phyloP scores from a whole-genome alignment of 2,113 vertebrate genomes.

The Electrona antarctica region DNA sequence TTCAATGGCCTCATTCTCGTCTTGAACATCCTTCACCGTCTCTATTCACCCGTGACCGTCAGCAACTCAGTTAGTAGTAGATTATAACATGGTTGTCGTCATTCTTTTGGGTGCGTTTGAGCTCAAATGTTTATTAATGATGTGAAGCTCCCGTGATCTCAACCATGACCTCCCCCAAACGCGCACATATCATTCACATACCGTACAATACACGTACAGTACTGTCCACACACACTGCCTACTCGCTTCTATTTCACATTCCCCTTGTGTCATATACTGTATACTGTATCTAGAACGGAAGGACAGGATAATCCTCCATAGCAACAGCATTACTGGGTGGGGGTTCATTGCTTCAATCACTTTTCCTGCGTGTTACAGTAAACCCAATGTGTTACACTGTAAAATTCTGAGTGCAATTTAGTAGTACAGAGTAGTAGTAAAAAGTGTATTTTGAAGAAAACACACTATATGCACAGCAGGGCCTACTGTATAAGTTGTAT shows the following conservation, averaged over 20 bases:
- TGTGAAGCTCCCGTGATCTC: conserved; percentile 51
- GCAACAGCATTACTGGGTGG: conserved; percentile 30
- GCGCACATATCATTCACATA: no score
- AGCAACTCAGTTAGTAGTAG: conserved; percentile 24
- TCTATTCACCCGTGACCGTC: conserved; percentile 5
- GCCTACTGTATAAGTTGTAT: no score
- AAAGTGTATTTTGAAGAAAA: no score
- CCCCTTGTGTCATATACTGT: conserved; percentile 52
- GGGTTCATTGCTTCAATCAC: background rate
- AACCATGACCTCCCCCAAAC: background rate
- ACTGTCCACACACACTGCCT: conserved; percentile 21
- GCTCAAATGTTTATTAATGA: conserved; percentile 58
- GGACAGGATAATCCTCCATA: conserved; percentile 41
- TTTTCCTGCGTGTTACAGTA: no score
- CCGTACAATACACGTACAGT: no score
- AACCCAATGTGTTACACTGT: no score
- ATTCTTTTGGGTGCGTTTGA: conserved; percentile 38
- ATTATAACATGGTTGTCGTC: conserved; percentile 40
- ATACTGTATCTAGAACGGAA: conserved; percentile 15
- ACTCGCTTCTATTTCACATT: conserved; percentile 56
- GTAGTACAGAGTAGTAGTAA: no score
- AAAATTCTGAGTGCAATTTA: no score
- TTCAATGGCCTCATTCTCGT: conserved; percentile 5
- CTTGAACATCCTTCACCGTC: background rate
- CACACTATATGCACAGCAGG: no score